A percentile compares a stretch with the other conserved stretches of the same genome.
phyloP scores from a whole-genome alignment of 2,113 vertebrate species.

The Phodopus roborovskii region DNA sequence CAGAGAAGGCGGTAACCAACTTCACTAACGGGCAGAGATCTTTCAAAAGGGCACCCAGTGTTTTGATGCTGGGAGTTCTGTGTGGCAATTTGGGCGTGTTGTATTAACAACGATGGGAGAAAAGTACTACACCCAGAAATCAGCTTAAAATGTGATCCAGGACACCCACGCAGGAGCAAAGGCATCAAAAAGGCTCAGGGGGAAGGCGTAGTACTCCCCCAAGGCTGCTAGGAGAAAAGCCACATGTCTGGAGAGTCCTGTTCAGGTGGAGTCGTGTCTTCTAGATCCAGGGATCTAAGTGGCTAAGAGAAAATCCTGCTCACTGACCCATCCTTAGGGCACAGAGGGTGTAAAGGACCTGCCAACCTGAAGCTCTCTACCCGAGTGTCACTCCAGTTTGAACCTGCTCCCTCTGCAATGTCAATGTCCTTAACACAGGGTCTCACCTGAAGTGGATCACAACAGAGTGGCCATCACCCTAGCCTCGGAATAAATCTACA shows the following conservation, averaged over 20 bases:
- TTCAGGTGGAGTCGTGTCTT: background rate
- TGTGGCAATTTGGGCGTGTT: conserved; percentile 66
- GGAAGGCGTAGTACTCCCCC: background rate
- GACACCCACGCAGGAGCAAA: conserved; percentile 35
- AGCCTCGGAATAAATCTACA: background rate
- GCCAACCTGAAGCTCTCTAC: background rate
- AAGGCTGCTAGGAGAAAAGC: background rate
- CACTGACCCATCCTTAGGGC: background rate
- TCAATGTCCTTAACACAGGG: background rate
- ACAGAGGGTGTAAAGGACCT: background rate
- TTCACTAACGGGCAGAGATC: conserved; percentile 22
- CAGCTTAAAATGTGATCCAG: conserved; percentile 25
- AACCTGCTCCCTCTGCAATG: background rate
- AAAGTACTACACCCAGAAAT: conserved; percentile 59
- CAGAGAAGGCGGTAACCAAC: background rate
- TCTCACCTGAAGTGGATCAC: background rate
- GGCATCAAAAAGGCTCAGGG: background rate
- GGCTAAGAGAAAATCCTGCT: background rate
- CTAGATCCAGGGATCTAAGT: background rate
- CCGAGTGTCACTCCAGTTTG: background rate
- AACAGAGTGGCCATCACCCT: background rate
- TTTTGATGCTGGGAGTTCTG: conserved; percentile 44
- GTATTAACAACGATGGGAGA: conserved; percentile 50
- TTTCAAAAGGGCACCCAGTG: background rate
- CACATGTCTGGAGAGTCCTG: background rate